These are phyloP conservation scores for Onychorhynchus coronatus DNA, from an alignment of 2,113 vertebrate genomes.

Conservation along the genomic window DNA sequence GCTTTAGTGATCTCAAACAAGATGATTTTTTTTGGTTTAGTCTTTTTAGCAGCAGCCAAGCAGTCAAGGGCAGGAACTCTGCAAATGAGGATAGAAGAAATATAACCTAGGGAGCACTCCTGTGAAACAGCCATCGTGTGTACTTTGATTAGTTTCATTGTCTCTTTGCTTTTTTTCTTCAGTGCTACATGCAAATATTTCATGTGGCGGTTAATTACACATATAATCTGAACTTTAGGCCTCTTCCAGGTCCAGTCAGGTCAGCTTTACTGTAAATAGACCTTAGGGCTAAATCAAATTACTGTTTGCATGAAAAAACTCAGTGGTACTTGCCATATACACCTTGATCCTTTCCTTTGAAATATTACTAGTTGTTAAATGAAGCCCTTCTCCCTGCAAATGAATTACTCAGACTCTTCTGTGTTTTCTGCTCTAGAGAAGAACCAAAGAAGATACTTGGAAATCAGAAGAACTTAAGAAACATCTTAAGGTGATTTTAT, in stretches of 20 bases:
- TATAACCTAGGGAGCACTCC: background rate
- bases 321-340: background rate
- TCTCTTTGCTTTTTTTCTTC: background rate
- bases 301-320: background rate
- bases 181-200: background rate
- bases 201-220: background rate
- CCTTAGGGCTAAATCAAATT: background rate
- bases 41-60: background rate
- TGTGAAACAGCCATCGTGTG: background rate
- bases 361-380: background rate
- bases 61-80: background rate
- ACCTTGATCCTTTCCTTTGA: background rate
- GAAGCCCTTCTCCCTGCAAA: background rate
- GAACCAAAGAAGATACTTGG: conserved; percentile 94
- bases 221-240: background rate
- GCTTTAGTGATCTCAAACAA: background rate
- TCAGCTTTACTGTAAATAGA: background rate
- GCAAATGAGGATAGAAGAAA: background rate
- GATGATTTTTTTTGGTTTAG: background rate
- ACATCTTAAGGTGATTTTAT: conserved; percentile 79
- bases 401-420: background rate
- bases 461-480: conserved; percentile 86
- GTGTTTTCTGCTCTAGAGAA: conserved; percentile 72
- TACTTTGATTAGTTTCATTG: background rate
- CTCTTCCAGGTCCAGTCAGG: background rate